Evolutionary conservation across 2,113 vertebrate genomes (phyloP).

Genomic region (Typhlomys cinereus): DNA sequence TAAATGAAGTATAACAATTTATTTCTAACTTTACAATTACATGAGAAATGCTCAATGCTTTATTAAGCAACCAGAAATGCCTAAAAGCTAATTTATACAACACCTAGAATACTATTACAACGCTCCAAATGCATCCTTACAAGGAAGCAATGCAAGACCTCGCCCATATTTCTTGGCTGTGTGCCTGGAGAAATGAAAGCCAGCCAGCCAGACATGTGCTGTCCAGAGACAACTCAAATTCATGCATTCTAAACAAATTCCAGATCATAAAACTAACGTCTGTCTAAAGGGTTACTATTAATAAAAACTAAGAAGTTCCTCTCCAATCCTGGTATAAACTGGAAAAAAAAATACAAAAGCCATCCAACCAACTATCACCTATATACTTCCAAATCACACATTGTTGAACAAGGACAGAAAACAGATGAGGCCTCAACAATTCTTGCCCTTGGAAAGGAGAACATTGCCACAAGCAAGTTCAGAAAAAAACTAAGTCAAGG

Average conservation of each 20-base stretch:
- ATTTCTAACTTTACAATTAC: slow-evolving; percentile 19
- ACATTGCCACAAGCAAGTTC: slow-evolving; percentile 2
- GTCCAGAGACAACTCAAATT: slow-evolving; percentile 28
- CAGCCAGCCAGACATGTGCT: slow-evolving; percentile 27
- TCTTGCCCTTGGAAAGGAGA: slow-evolving; percentile 5
- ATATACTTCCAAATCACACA: slow-evolving; percentile 44
- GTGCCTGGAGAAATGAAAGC: slow-evolving; percentile 50
- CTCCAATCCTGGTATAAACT: slow-evolving; percentile 2
- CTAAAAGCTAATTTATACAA: slow-evolving; percentile 48
- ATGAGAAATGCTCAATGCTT: slow-evolving; percentile 45
- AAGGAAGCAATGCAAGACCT: slow-evolving; percentile 55
- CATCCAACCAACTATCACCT: not conserved
- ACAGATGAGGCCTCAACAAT: not conserved
- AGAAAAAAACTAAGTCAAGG: slow-evolving; percentile 27
- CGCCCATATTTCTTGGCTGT: slow-evolving; percentile 52
- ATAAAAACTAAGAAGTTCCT: slow-evolving; percentile 38
- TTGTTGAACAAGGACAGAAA: slow-evolving; percentile 34
- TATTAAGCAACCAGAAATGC: slow-evolving; percentile 49
- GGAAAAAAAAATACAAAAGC: not conserved
- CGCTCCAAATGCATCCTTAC: slow-evolving; percentile 48
- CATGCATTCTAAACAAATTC: slow-evolving; percentile 50
- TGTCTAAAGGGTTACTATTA: slow-evolving; percentile 34
- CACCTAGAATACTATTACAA: slow-evolving; percentile 31
- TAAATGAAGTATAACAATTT: slow-evolving; percentile 41
- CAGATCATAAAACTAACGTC: slow-evolving; percentile 43